These are phyloP conservation scores for Psammodynastes pulverulentus DNA, from an alignment of 2,113 vertebrate genomes.

Conservation along the genomic window DNA sequence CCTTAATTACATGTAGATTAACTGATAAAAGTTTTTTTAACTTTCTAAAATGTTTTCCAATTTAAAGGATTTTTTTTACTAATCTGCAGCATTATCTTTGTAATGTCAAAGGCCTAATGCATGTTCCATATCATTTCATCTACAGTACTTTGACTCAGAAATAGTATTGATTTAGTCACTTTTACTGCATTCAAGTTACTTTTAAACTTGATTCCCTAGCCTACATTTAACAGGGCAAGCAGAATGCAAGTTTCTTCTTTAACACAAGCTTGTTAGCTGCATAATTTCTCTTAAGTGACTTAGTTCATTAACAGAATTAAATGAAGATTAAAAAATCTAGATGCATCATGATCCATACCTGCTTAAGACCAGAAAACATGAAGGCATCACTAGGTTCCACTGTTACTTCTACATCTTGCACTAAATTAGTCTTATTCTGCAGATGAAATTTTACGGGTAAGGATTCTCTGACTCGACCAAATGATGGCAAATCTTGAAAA, in stretches of 20 bases:
- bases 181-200: neutral
- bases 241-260: neutral
- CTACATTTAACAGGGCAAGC: neutral
- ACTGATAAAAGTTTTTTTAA: neutral
- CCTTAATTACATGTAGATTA: neutral
- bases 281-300: neutral
- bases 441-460: conserved; percentile 90
- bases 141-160: neutral
- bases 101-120: neutral
- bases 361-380: conserved; percentile 99
- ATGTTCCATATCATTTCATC: neutral
- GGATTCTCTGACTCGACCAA: conserved; percentile 91
- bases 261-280: neutral
- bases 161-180: neutral
- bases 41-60: neutral
- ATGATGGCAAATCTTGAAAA: conserved; percentile 86
- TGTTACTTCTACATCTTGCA: conserved; percentile 92
- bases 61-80: neutral
- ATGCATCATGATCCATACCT: conserved; percentile 71
- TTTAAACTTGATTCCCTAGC: neutral
- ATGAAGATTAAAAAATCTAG: neutral
- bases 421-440: conserved; percentile 86
- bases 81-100: neutral
- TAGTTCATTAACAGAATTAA: neutral
- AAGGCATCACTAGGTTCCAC: conserved; percentile 97